Base-by-base conservation (phyloP, 2,113 vertebrate species). In the Tragulus kanchil region DNA sequence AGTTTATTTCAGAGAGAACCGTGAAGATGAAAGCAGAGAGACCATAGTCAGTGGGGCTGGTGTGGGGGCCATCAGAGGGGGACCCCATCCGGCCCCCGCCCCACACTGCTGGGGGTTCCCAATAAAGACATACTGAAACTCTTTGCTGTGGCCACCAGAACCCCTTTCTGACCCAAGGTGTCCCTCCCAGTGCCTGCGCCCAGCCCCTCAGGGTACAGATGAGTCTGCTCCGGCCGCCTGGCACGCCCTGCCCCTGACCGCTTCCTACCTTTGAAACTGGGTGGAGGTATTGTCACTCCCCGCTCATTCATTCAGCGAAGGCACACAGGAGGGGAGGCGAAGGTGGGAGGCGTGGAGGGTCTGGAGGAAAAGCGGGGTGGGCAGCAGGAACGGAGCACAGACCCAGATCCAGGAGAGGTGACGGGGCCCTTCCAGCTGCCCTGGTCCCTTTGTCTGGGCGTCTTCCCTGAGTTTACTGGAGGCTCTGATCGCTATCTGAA, bases 201-300 rank as follows among this genome's bases (percentile, higher is more conserved):
- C 0, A 0, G 19, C 54, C 23, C 64, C 45, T 31, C 42, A 31
- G n/a, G 56, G 67, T 71, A 52, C 28, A 0, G 0, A 3, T 8
- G 10, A 2, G 21, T 73, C 5, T 19, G 36, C 21, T 73, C 83
- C 5, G 0, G 8, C 62, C 67, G 59, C 59, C 65, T 61, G 71
- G 23, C 31, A 7, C 1, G 1, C 89, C 52, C 62, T 77, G 69
- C 28, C 94, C 58, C 64, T 19, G 54, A 25, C 23, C 16, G 28
- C 65, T 93, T 91, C 95, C 84, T 42, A 17, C 56, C 54, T 15
- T 36, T 56, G 50, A 56, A 82, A 42, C 83, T 10, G 5, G 25
- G 83, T 25, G 19, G 48, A 64, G 89, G 10, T 1, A 0, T 9
- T 9, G 0, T 36, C 13, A 21, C 75, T 36, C 85, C 84, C 56